Conservation (phyloP, 2,797 vertebrate genomes). For the Kryptolebias ocellatus region DNA sequence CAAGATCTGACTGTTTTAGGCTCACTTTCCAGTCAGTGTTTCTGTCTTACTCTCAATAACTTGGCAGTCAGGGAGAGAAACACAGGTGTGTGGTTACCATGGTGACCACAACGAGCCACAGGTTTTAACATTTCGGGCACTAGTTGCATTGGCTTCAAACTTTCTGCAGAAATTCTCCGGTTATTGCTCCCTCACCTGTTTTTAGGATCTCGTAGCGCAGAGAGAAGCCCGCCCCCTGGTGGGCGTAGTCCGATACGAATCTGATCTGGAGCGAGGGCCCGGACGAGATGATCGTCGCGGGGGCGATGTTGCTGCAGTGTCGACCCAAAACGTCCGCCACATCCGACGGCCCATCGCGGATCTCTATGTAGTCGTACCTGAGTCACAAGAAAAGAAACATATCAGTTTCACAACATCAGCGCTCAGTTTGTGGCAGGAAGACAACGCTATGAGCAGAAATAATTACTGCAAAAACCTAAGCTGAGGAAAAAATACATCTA, state of each 20-base stretch:
- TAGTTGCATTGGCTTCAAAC: too few relatives aligned
- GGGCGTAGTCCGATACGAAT: slow-evolving; percentile 95
- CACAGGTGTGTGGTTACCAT: too few relatives aligned
- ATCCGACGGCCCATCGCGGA: slow-evolving; percentile 91
- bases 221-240: slow-evolving; percentile 97
- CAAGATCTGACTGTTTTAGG: too few relatives aligned
- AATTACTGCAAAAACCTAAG: slow-evolving; percentile 41
- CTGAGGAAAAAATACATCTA: slow-evolving; percentile 60
- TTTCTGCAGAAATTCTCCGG: neutral
- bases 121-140: too few relatives aligned
- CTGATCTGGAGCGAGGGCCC: slow-evolving; percentile 91
- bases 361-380: slow-evolving; percentile 98
- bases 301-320: slow-evolving; percentile 98
- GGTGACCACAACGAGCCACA: too few relatives aligned
- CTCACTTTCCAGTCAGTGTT: too few relatives aligned
- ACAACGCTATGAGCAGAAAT: slow-evolving; percentile 21
- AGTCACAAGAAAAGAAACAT: slow-evolving; percentile 17
- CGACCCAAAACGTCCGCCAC: slow-evolving; percentile 91
- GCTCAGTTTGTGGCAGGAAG: too few relatives aligned
- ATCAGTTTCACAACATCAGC: neutral
- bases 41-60: too few relatives aligned
- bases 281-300: slow-evolving; percentile 93
- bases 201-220: slow-evolving; percentile 98
- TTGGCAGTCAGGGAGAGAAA: too few relatives aligned
- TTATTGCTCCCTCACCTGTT: slow-evolving; percentile 85